These are phyloP conservation scores for Todiramphus chloris DNA, from an alignment of 2,113 vertebrate genomes.

Conservation along the genomic window DNA sequence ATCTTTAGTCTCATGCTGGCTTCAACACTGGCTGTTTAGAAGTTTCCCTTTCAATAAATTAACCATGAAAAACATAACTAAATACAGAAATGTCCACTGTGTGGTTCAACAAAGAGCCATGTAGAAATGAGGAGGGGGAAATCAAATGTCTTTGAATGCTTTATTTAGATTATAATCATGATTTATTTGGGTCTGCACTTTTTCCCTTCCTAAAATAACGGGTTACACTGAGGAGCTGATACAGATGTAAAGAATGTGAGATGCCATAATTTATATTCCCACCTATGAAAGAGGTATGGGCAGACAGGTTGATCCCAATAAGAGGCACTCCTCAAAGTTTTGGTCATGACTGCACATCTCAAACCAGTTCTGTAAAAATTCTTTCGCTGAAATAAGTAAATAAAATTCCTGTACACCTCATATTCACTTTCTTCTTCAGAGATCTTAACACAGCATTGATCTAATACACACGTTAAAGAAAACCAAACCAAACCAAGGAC, in stretches of 20 bases:
- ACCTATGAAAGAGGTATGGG: not conserved
- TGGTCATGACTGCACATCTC: not conserved
- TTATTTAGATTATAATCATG: not conserved
- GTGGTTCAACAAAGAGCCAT: not conserved
- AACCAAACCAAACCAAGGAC: not conserved
- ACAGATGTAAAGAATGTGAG: not conserved
- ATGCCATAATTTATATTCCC: not conserved
- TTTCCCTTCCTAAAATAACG: not conserved
- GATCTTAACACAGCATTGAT: not conserved
- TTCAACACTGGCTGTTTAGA: not conserved
- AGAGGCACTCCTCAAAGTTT: not conserved
- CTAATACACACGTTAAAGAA: not conserved
- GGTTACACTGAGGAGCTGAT: not conserved
- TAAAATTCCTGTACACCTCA: not conserved
- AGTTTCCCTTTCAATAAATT: not conserved
- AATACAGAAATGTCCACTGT: not conserved
- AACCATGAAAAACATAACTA: not conserved
- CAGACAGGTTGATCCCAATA: not conserved
- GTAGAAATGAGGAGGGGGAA: not conserved
- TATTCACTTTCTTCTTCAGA: not conserved
- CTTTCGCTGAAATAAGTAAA: not conserved
- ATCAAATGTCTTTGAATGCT: not conserved
- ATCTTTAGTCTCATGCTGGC: not conserved
- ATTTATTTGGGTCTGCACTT: not conserved
- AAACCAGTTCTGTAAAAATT: not conserved